Evolutionary conservation across 2,113 vertebrate species (phyloP).

Genomic region (Xiphorhynchus elegans): DNA sequence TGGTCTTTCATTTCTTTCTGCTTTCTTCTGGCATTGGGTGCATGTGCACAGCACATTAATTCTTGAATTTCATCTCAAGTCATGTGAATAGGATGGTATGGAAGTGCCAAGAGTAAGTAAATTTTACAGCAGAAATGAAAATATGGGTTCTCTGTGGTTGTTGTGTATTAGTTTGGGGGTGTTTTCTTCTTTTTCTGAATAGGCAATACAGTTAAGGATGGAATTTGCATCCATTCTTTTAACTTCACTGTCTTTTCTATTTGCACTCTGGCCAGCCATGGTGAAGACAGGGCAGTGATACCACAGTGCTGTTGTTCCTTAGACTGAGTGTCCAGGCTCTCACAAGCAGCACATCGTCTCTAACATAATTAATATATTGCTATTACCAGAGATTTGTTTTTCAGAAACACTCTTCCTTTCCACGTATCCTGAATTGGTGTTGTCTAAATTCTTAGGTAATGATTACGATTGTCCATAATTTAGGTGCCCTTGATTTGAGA

Average conservation of each 20-base stretch:
- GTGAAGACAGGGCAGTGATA: not conserved
- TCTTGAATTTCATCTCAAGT: not conserved
- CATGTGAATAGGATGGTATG: not conserved
- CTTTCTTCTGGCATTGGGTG: not conserved
- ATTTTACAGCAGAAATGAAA: not conserved
- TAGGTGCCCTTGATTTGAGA: not conserved
- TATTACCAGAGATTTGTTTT: not conserved
- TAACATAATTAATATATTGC: not conserved
- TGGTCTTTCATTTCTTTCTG: not conserved
- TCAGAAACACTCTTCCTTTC: not conserved
- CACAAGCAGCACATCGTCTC: not conserved
- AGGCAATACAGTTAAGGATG: not conserved
- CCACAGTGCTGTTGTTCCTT: not conserved
- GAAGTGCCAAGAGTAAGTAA: not conserved
- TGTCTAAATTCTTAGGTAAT: not conserved
- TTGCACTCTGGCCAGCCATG: not conserved
- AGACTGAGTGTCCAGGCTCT: not conserved
- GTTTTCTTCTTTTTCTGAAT: not conserved
- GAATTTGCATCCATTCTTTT: not conserved
- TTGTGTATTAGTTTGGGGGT: not conserved
- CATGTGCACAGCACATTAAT: not conserved
- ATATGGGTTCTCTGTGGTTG: fast-evolving
- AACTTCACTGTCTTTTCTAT: not conserved
- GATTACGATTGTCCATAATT: not conserved
- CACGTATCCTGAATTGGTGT: not conserved